Evolutionary conservation across 2,797 vertebrate genomes (phyloP), one percentile per base, ranked within the genome.

Genomic region (Manis pentadactyla): DNA sequence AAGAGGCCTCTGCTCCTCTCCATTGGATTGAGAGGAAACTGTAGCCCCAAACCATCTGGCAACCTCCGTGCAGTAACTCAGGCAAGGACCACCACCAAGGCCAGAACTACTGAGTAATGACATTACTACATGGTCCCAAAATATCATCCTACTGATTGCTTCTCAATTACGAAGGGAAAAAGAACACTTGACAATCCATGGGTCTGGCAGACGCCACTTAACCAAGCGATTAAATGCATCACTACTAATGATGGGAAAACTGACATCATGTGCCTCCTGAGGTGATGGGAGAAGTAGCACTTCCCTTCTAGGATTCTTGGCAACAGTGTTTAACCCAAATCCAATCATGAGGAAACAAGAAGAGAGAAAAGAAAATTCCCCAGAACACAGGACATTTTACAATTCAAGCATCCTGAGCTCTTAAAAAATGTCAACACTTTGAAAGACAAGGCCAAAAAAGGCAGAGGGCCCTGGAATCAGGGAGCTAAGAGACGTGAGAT

Each of bases 331-430:
- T 49, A 78, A 73, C 42, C 57, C 49, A 68, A 71, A 94, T 7
- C 49, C 73, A 91, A 73, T 46, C 2, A 7, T 13, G 4, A 91
- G 73, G 51, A 78, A 82, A 31, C 3, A 93, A 82, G 12, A 74
- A 2, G 34, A 84, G 71, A 46, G 46, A 46, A 12, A 46, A 46
- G 46, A 46, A 46, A 59, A 75, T 79, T 61, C 59, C 59, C 25
- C 21, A 87, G 69, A 94, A 93, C 75, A 42, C 49, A 71, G 12
- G 29, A 91, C 49, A 49, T 11, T 94, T 53, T 49, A 94, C 39
- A 69, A 68, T 42, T 87, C 31, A 79, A 94, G 59, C 49, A 12
- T 86, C 57, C 64, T 49, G 25, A 46, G 29, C 34, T 69, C 74
- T 83, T 84, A 25, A 90, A 89, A 93, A 89, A 53, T 5, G 4